These are phyloP conservation scores for Steinernema hermaphroditum DNA, from an alignment of 2,888 invertebrate genomes.

Conservation along the genomic window DNA sequence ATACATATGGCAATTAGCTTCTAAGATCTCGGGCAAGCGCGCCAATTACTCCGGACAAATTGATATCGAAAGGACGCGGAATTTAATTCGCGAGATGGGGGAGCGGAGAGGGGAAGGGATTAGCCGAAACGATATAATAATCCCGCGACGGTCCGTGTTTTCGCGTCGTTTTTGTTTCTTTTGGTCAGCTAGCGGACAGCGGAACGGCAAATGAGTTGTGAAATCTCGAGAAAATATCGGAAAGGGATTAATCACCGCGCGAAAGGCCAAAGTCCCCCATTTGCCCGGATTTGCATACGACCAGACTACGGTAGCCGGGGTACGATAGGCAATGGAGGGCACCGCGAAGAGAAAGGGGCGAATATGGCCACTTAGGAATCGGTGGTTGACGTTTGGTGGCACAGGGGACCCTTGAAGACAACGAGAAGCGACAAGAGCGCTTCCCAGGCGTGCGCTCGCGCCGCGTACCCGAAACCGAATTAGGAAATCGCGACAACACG, in stretches of 20 bases:
- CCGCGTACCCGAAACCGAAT: constrained; percentile 24
- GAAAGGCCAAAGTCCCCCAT: neutral
- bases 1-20: neutral
- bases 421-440: constrained; percentile 29
- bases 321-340: too few species aligned
- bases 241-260: neutral
- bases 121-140: constrained; percentile 6
- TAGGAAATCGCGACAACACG: constrained; percentile 28
- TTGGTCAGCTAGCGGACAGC: neutral
- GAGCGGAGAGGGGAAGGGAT: neutral
- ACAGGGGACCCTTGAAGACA: constrained; percentile 15
- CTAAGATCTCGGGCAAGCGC: neutral
- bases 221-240: neutral
- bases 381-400: constrained; percentile 2
- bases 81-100: neutral
- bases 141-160: neutral
- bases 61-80: neutral
- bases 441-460: constrained; percentile 18
- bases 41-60: neutral
- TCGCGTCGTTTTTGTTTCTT: neutral
- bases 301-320: too few species aligned
- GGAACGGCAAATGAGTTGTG: neutral
- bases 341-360: too few species aligned
- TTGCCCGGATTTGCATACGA: neutral
- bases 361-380: constrained; percentile 1